phyloP scores from a whole-genome alignment of 2,888 invertebrate species.

The Himalopsyche kuldschensis region DNA sequence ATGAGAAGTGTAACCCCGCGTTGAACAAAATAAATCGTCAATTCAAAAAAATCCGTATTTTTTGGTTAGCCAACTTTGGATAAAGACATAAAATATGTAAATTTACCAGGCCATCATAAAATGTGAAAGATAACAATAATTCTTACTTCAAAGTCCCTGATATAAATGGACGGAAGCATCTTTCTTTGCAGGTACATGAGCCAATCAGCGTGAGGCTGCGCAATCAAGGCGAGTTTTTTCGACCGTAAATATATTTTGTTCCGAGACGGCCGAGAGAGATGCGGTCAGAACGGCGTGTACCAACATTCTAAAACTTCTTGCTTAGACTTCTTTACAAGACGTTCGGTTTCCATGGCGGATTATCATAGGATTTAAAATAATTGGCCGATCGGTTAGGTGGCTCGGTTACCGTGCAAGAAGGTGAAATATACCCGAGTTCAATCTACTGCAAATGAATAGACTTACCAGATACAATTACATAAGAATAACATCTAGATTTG shows the following conservation, averaged over 20 bases:
- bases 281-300: background rate
- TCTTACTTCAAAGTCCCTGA: background rate
- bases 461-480: background rate
- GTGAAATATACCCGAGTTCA: background rate
- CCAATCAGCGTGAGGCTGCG: slow-evolving; percentile 45
- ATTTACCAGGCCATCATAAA: background rate
- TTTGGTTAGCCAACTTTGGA: no score
- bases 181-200: background rate
- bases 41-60: no score
- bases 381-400: background rate
- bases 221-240: slow-evolving; percentile 45
- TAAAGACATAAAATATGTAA: no score
- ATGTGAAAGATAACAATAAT: background rate
- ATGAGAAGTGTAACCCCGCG: no score
- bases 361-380: background rate
- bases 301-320: background rate
- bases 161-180: background rate
- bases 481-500: no score
- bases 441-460: background rate
- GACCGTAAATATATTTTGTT: slow-evolving; percentile 41
- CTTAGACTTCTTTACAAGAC: background rate
- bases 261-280: slow-evolving; percentile 35
- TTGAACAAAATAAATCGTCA: no score
- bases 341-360: background rate
- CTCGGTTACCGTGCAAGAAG: background rate